Base-by-base conservation (phyloP, 2,888 invertebrate species). In the Phragmatobia fuliginosa region DNA sequence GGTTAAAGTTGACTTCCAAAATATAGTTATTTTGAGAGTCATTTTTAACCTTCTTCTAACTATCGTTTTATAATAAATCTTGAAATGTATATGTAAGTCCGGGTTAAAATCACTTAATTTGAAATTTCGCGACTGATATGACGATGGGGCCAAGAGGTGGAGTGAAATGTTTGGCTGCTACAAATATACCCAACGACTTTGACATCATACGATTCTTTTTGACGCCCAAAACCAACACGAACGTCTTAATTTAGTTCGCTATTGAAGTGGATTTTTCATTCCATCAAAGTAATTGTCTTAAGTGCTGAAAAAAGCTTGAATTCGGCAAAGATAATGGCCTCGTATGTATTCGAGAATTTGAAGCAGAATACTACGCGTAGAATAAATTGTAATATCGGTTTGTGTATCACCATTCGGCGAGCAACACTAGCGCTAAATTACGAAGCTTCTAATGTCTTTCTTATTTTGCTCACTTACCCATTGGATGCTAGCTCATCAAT, bases 401-500 rank as follows among this genome's bases (percentile, higher is more conserved):
- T 67, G 72, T 78, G 73, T 70, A 66, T 74, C 70, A 69, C 64
- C 62, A 76, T 72, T 67, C 67, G 70, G 56, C 61, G 75, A 80
- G 71, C 83, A 82, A 78, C 79, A 83, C 85, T 87, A 86, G 85
- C 85, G 83, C 87, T 90, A 92, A 81, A 70, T 79, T 88, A 88
- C 82, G 83, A 94, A 94, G 93, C 93, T 75, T 87, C 92, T 94
- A 93, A 88, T 72, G 76, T 85, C 84, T 80, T 85, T 83, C 81
- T 86, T 83, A 85, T 81, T 82, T 79, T 84, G 75, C 81, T 82
- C 82, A 97, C 97, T 97, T 97, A 97, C 97, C 97, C 97, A 95
- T 96, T 97, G 89, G 96, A 96, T 89, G 97, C 96, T 96, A 97
- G 96, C 96, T 97, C 97, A 96, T 97, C 97, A 96, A 97, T 97